Percentiles rank a stretch among this genome's conserved stretches.
Conservation (phyloP, 2,113 vertebrate genomes). For the Empidonax alnorum region DNA sequence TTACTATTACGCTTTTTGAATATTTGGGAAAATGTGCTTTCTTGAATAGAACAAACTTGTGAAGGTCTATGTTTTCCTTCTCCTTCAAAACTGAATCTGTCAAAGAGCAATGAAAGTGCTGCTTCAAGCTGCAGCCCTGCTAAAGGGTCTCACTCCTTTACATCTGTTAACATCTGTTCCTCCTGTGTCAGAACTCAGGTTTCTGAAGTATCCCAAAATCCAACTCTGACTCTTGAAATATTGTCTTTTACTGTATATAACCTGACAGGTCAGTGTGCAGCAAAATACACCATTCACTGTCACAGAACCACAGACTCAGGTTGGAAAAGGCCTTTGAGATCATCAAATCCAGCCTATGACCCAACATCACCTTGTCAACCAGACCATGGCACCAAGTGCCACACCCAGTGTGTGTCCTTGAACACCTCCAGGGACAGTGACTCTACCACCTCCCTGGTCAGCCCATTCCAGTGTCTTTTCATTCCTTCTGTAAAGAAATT, state of each 20-base stretch:
- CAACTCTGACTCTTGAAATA: not conserved
- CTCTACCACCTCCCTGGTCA: not conserved
- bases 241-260: not conserved
- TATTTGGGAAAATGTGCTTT: not conserved
- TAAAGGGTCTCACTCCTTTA: not conserved
- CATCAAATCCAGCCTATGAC: fast-evolving
- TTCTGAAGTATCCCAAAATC: not conserved
- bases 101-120: not conserved
- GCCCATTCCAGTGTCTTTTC: not conserved
- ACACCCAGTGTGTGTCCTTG: not conserved
- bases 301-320: not conserved
- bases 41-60: not conserved
- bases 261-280: not conserved
- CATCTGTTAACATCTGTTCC: not conserved
- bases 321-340: not conserved
- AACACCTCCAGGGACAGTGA: fast-evolving
- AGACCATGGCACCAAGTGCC: not conserved
- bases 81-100: not conserved
- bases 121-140: not conserved
- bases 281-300: not conserved
- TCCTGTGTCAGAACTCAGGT: not conserved
- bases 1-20: not conserved
- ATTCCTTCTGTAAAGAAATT: not conserved
- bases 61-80: not conserved
- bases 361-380: fast-evolving